A percentile compares a stretch with the other conserved stretches of the same genome.
Conservation (phyloP, 2,888 invertebrate species). For the Watsonalla binaria region DNA sequence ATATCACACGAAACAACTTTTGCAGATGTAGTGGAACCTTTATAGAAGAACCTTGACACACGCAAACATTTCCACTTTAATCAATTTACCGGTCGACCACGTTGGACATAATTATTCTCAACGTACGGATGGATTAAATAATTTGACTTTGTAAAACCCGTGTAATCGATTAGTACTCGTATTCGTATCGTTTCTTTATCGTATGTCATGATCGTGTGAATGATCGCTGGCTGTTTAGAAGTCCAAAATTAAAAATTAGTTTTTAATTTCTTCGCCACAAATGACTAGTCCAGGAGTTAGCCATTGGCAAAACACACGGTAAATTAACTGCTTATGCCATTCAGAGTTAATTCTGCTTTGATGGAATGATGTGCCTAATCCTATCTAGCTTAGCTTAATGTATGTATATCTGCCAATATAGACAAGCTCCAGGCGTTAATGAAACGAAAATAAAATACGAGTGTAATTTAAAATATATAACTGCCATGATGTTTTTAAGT, state of each 20-base stretch:
- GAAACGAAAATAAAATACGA: too few species aligned
- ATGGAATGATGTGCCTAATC: not conserved
- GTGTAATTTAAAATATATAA: too few species aligned
- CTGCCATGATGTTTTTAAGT: too few species aligned
- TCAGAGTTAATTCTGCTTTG: not conserved
- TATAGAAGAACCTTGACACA: not conserved
- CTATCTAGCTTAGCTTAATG: too few species aligned
- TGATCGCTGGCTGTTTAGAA: constrained; percentile 12
- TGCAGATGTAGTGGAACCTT: not conserved
- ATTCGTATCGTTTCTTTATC: constrained; percentile 28
- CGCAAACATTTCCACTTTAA: not conserved
- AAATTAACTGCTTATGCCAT: constrained; percentile 4
- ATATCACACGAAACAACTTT: not conserved
- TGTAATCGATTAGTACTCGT: constrained; percentile 30
- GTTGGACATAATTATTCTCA: not conserved
- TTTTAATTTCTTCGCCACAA: too few species aligned
- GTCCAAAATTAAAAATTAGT: too few species aligned
- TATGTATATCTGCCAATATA: too few species aligned
- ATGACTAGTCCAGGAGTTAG: too few species aligned
- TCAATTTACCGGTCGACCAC: not conserved
- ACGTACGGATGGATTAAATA: not conserved
- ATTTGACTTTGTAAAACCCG: constrained; percentile 3
- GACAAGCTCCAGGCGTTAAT: too few species aligned
- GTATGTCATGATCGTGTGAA: constrained; percentile 23
- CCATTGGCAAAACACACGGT: too few species aligned